Evolutionary conservation across 2,113 vertebrate species (phyloP).

Genomic region (Cyanoderma ruficeps): DNA sequence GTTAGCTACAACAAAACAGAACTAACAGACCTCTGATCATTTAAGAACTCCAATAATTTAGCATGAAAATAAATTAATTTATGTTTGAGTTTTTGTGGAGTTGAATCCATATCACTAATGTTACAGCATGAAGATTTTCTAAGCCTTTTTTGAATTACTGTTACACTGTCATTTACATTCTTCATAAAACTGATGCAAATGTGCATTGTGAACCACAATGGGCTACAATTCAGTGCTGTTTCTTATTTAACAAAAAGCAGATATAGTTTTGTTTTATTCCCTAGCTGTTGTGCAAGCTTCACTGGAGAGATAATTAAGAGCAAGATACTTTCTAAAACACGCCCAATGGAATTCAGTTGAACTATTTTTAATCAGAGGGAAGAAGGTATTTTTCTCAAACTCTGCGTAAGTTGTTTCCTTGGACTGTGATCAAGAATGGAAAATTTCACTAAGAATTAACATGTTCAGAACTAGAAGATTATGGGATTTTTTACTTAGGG

Average conservation of each 20-base stretch:
- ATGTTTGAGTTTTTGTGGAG: not conserved
- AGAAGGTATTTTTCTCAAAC: not conserved
- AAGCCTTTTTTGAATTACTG: not conserved
- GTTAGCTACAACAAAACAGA: not conserved
- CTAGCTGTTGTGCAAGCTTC: not conserved
- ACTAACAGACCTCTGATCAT: not conserved
- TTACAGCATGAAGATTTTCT: not conserved
- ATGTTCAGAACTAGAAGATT: not conserved
- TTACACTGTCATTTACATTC: not conserved
- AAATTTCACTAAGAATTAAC: not conserved
- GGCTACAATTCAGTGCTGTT: not conserved
- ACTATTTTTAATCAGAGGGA: not conserved
- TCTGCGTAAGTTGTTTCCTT: not conserved
- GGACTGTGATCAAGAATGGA: not conserved
- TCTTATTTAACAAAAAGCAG: not conserved
- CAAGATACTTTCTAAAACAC: not conserved
- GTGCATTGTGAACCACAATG: not conserved
- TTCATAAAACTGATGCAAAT: not conserved
- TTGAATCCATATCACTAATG: not conserved
- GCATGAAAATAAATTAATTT: not conserved
- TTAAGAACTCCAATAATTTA: not conserved
- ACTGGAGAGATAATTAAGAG: not conserved
- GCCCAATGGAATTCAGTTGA: not conserved
- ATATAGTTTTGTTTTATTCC: not conserved
- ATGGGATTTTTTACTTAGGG: not conserved